phyloP scores from a whole-genome alignment of 2,888 invertebrate genomes.

The Lutraria lutraria region DNA sequence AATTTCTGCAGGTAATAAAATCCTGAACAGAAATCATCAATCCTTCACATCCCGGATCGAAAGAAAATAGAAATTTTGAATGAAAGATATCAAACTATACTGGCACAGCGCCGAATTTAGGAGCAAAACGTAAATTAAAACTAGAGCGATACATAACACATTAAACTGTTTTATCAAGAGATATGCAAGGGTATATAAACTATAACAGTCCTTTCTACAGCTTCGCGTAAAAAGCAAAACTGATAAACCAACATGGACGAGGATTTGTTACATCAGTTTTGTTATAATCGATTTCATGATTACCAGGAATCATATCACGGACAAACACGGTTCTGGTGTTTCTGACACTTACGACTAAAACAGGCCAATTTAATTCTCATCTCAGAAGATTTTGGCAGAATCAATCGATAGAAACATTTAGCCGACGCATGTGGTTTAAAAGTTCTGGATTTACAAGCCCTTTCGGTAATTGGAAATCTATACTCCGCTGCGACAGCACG shows the following conservation, averaged over 20 bases:
- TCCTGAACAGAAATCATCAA: not conserved
- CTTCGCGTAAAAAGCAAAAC: not conserved
- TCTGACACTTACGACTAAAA: not conserved
- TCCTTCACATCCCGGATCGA: not conserved
- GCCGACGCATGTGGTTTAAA: slow-evolving; percentile 10
- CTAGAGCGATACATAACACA: not conserved
- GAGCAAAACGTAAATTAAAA: not conserved
- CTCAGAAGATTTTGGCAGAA: slow-evolving; percentile 7
- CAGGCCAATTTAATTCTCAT: not conserved
- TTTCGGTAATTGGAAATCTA: slow-evolving; percentile 4
- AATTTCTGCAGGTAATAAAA: slow-evolving; percentile 10
- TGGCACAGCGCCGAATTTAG: not conserved
- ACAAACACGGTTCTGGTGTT: too few relatives aligned
- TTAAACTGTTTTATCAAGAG: slow-evolving; percentile 8
- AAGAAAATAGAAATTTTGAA: slow-evolving; percentile 10
- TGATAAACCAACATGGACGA: not conserved
- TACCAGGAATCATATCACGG: not conserved
- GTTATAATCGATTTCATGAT: slow-evolving; percentile 2
- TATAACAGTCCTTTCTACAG: not conserved
- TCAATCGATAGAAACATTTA: slow-evolving; percentile 16
- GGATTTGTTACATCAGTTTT: not conserved
- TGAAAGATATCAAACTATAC: not conserved
- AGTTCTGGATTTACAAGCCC: not conserved
- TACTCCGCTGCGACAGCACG: not conserved
- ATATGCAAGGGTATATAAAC: not conserved